A percentile compares a stretch with the other conserved stretches of the same genome.
phyloP scores from a whole-genome alignment of 92 coral and sea anemone genomes.

The Epizoanthus ramosus region DNA sequence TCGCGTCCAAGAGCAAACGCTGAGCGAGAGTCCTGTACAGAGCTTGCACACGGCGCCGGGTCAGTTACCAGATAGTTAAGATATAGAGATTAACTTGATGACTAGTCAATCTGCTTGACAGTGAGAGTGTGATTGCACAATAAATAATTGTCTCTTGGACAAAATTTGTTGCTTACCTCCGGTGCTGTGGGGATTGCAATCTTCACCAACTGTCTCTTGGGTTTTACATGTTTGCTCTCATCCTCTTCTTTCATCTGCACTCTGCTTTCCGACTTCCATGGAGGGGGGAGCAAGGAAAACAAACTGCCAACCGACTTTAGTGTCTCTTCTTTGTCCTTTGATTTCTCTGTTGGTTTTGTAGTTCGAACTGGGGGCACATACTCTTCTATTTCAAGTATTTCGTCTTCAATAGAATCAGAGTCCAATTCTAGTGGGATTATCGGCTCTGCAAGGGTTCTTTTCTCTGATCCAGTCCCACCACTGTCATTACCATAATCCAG shows the following conservation, averaged over 20 bases:
- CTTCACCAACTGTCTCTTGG: constrained; percentile 72
- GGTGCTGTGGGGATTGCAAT: constrained; percentile 74
- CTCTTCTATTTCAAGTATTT: constrained; percentile 78
- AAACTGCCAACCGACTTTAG: constrained; percentile 89
- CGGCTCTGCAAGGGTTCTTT: not conserved
- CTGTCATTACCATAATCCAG: not conserved
- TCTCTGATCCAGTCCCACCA: not conserved
- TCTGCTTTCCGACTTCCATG: constrained; percentile 72
- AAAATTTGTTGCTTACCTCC: constrained; percentile 48
- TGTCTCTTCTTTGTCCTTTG: constrained; percentile 38
- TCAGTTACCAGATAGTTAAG: constrained; percentile 24
- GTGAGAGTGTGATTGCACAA: too few relatives aligned
- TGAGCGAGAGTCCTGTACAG: constrained; percentile 22
- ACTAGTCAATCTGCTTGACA: too few relatives aligned
- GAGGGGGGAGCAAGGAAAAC: constrained; percentile 89
- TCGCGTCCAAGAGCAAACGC: not conserved
- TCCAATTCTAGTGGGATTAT: not conserved
- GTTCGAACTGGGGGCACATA: constrained; percentile 64
- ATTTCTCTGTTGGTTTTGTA: constrained; percentile 37
- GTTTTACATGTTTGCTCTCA: constrained; percentile 51
- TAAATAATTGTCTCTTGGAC: too few relatives aligned
- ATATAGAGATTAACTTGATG: too few relatives aligned
- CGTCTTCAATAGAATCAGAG: constrained; percentile 58
- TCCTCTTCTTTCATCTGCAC: constrained; percentile 48
- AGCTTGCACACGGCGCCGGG: constrained; percentile 9